Conservation (phyloP, 1,140 invertebrate species). For the Aricia agestis region DNA sequence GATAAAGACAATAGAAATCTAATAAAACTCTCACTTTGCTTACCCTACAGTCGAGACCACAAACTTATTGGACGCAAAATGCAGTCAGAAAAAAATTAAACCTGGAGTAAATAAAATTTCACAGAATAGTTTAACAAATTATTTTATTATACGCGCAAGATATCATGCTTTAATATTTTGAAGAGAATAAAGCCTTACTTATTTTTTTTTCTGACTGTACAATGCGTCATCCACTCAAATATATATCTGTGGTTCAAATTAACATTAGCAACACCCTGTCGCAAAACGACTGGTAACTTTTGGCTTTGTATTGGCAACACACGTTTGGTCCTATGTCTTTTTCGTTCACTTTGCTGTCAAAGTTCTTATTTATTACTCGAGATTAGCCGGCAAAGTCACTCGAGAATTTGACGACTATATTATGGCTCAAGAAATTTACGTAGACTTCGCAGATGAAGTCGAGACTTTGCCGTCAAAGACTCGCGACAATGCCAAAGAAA, state of each 20-base stretch:
- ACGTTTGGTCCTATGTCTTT: conserved; percentile 14
- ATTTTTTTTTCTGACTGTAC: background rate
- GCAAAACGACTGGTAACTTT: conserved; percentile 8
- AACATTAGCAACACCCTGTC: conserved; percentile 11
- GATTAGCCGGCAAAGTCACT: background rate
- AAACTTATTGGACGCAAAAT: background rate
- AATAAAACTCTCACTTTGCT: background rate
- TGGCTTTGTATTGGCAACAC: conserved; percentile 10
- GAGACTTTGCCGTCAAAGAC: background rate
- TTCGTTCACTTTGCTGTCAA: conserved; percentile 5
- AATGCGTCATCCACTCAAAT: background rate
- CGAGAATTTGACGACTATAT: background rate
- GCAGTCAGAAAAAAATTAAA: background rate
- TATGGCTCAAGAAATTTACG: background rate
- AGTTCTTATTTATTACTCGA: background rate
- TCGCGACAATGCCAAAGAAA: too few relatives aligned
- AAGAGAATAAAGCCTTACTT: too few relatives aligned
- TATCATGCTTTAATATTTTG: too few relatives aligned
- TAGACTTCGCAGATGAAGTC: background rate
- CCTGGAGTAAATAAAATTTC: too few relatives aligned
- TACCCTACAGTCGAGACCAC: background rate
- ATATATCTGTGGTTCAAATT: background rate
- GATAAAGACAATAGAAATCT: background rate
- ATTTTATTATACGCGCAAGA: too few relatives aligned
- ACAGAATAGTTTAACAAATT: too few relatives aligned